These are phyloP conservation scores for Drosophila pachea DNA, from an alignment of 1,140 invertebrate species.

Conservation along the genomic window DNA sequence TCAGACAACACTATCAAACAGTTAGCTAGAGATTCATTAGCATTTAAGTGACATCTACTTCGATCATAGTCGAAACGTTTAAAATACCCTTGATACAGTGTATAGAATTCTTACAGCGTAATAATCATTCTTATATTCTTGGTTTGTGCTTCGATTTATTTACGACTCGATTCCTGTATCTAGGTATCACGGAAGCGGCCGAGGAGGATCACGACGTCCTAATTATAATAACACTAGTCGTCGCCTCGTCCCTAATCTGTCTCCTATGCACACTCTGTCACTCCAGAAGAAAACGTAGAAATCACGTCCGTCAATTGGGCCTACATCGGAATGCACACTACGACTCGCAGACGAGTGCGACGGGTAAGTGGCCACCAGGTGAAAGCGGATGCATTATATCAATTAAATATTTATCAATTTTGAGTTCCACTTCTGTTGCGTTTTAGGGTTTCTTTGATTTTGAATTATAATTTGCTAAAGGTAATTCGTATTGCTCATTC, in stretches of 20 bases:
- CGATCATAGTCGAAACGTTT: conserved; percentile 20
- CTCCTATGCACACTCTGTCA: conserved; percentile 79
- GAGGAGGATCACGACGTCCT: conserved; percentile 80
- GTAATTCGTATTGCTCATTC: conserved; percentile 24
- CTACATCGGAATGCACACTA: conserved; percentile 78
- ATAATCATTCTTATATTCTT: conserved; percentile 5
- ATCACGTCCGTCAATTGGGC: conserved; percentile 74
- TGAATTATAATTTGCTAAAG: conserved; percentile 36
- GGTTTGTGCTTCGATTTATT: conserved; percentile 27
- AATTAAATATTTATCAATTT: conserved; percentile 1
- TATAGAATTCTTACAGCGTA: conserved; percentile 5
- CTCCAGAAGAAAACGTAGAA: conserved; percentile 79
- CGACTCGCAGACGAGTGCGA: conserved; percentile 78
- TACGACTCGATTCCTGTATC: conserved; percentile 10
- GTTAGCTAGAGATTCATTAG: conserved; percentile 28
- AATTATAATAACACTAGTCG: conserved; percentile 79
- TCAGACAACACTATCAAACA: conserved; percentile 4
- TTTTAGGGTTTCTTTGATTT: conserved; percentile 64
- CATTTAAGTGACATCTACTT: conserved; percentile 24
- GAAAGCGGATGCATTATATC: background rate
- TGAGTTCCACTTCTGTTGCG: conserved; percentile 3
- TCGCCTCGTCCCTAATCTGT: conserved; percentile 80
- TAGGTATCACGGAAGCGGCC: conserved; percentile 79
- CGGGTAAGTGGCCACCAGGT: conserved; percentile 50
- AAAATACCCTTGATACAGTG: conserved; percentile 1